Evolutionary conservation across 2,888 invertebrate species (phyloP).

Genomic region (Stenodera caucasica): DNA sequence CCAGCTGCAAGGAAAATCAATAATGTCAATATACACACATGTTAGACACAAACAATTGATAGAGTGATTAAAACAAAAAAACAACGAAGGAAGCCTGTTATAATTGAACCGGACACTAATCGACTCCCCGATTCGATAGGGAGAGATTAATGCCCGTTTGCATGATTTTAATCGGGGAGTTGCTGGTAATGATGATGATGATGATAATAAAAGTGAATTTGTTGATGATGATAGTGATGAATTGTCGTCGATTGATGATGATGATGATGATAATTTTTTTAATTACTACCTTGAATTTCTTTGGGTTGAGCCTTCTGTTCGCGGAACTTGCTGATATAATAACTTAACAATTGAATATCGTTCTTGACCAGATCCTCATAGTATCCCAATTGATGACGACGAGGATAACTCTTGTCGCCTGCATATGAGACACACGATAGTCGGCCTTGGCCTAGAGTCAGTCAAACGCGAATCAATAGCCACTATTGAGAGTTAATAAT

Average conservation of each 20-base stretch:
- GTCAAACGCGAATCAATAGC: slow-evolving; percentile 20
- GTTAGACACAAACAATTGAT: slow-evolving; percentile 37
- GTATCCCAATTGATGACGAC: slow-evolving; percentile 66
- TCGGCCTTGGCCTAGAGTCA: slow-evolving; percentile 71
- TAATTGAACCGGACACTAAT: not conserved
- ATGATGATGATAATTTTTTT: not conserved
- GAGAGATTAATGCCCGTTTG: too few species aligned
- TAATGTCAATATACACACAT: slow-evolving; percentile 47
- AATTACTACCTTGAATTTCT: slow-evolving; percentile 29
- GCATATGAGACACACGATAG: slow-evolving; percentile 83
- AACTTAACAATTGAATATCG: slow-evolving; percentile 85
- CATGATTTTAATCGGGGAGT: too few species aligned
- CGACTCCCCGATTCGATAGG: too few species aligned
- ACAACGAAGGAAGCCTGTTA: not conserved
- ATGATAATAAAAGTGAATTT: not conserved
- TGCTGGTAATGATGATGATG: not conserved
- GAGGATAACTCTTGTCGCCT: slow-evolving; percentile 77
- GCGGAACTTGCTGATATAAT: slow-evolving; percentile 74
- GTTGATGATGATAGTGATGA: not conserved
- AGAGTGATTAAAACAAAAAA: too few species aligned
- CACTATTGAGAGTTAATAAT: not conserved
- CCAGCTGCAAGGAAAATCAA: slow-evolving; percentile 53
- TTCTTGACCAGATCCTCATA: slow-evolving; percentile 75
- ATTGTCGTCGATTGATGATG: slow-evolving; percentile 11
- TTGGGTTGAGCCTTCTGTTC: slow-evolving; percentile 56